These are phyloP conservation scores for Oryzias celebensis DNA, from an alignment of 2,113 vertebrate genomes.

Conservation along the genomic window DNA sequence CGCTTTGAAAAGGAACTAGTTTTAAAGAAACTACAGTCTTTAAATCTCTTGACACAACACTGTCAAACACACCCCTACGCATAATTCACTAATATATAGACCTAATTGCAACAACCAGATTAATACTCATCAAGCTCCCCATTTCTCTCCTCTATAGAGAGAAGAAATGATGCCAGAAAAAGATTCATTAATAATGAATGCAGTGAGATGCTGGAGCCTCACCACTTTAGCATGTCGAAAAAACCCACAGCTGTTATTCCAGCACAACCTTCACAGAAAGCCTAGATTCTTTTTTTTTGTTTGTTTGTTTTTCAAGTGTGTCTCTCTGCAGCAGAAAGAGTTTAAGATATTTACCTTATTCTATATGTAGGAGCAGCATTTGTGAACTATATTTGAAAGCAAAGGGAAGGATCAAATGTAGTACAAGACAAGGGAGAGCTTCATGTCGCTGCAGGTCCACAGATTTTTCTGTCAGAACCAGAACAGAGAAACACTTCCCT, in stretches of 20 bases:
- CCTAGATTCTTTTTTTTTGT: no score
- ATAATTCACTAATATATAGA: constrained; percentile 21
- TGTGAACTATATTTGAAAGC: constrained; percentile 10
- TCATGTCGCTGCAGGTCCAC: constrained; percentile 32
- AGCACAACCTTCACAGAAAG: constrained; percentile 20
- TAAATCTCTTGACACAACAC: constrained; percentile 46
- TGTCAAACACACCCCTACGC: constrained; percentile 11
- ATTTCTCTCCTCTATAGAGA: constrained; percentile 53
- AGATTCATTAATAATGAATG: constrained; percentile 76
- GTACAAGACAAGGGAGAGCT: constrained; percentile 17
- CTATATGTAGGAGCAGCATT: constrained; percentile 14
- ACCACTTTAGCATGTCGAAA: constrained; percentile 47
- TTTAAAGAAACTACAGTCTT: constrained; percentile 23
- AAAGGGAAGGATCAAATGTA: constrained; percentile 27
- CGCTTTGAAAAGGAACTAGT: constrained; percentile 7
- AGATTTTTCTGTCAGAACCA: constrained; percentile 12
- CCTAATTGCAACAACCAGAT: constrained; percentile 40
- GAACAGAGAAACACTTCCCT: constrained; percentile 43
- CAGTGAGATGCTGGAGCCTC: constrained; percentile 58
- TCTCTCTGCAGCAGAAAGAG: no score
- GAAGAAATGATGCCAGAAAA: constrained; percentile 63
- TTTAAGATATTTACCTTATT: constrained; percentile 14
- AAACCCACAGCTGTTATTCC: constrained; percentile 27
- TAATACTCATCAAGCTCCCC: constrained; percentile 30
- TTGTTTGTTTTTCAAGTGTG: no score